These are phyloP conservation scores for Cyclura pinguis DNA, from an alignment of 2,797 vertebrate genomes.

Conservation along the genomic window DNA sequence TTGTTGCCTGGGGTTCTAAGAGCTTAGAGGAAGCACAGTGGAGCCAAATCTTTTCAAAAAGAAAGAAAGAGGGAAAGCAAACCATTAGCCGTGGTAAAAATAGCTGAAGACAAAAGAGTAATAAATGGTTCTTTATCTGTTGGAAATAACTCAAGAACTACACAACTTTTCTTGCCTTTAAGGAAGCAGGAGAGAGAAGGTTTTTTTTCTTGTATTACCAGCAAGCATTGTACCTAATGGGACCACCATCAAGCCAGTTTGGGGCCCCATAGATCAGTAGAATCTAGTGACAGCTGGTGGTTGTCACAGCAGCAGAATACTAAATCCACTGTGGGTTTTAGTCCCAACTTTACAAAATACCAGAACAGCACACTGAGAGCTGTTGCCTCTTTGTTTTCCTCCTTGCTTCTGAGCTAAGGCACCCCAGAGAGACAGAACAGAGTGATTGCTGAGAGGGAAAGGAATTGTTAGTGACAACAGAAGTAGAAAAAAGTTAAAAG, in stretches of 20 bases:
- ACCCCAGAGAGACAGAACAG: too few species aligned
- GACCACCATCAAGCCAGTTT: too few species aligned
- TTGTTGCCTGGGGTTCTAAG: slow-evolving; percentile 52
- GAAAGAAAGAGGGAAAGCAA: background rate
- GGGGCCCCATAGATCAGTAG: background rate
- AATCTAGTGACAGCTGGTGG: too few species aligned
- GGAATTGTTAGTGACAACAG: background rate
- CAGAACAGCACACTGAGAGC: too few species aligned
- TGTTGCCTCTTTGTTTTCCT: too few species aligned
- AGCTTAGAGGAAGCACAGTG: slow-evolving; percentile 10
- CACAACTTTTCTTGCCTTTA: background rate
- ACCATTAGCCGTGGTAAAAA: slow-evolving; percentile 18
- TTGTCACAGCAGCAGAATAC: too few species aligned
- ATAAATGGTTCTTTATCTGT: background rate
- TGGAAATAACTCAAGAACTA: too few species aligned
- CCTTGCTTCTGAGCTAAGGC: too few species aligned
- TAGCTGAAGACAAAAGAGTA: slow-evolving; percentile 7
- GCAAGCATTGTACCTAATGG: background rate
- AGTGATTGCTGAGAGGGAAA: background rate
- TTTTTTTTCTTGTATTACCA: background rate
- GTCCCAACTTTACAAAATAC: too few species aligned
- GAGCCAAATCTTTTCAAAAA: background rate
- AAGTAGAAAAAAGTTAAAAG: too few species aligned
- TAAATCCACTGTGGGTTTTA: too few species aligned
- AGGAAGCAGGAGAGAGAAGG: slow-evolving; percentile 30